Percentiles rank a stretch among this genome's conserved stretches.
Evolutionary conservation across 2,888 invertebrate genomes (phyloP).

Genomic region (Dendrolimus houi): DNA sequence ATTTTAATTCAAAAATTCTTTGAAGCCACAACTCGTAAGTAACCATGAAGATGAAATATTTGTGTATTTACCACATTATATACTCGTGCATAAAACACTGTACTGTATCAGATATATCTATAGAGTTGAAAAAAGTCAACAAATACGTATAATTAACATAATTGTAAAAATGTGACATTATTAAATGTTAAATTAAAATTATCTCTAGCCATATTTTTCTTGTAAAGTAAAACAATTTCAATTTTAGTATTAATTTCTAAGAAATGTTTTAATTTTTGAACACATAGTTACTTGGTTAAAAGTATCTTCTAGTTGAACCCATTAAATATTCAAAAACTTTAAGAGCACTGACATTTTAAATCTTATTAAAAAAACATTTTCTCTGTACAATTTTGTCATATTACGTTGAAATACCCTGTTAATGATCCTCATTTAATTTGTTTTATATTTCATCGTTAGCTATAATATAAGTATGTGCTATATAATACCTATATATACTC

Average conservation of each 20-base stretch:
- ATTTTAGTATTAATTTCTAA: too few relatives aligned
- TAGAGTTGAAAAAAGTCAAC: background rate
- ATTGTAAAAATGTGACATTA: background rate
- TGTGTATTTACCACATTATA: constrained; percentile 6
- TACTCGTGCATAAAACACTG: background rate
- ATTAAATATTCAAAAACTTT: too few relatives aligned
- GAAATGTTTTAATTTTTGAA: too few relatives aligned
- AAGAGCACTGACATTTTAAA: too few relatives aligned
- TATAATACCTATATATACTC: background rate
- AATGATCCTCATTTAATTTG: background rate
- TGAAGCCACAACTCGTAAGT: constrained; percentile 24
- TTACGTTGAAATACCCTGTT: background rate
- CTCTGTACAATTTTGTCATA: too few relatives aligned
- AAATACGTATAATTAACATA: background rate
- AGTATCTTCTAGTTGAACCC: too few relatives aligned
- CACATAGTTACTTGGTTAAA: too few relatives aligned
- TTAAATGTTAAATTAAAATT: too few relatives aligned
- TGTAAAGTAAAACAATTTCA: too few relatives aligned
- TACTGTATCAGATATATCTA: background rate
- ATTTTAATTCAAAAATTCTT: constrained; percentile 20
- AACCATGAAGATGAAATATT: constrained; percentile 30
- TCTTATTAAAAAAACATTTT: too few relatives aligned
- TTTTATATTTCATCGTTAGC: background rate
- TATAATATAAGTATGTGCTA: background rate
- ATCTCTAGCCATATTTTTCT: too few relatives aligned